phyloP scores from a whole-genome alignment of 2,888 invertebrate species.

The Anoncus sp. region DNA sequence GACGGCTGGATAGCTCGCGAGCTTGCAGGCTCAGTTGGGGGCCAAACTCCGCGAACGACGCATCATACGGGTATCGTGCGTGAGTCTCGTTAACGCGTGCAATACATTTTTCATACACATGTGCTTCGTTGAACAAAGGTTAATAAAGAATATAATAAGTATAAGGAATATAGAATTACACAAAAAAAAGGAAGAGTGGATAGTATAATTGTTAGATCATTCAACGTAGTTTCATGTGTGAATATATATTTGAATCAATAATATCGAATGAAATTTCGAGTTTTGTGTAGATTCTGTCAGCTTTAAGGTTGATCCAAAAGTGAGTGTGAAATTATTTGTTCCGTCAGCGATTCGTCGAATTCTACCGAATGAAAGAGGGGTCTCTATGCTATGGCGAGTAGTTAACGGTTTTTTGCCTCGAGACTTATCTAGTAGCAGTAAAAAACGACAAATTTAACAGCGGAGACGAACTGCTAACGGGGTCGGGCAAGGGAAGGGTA shows the following conservation, averaged over 20 bases:
- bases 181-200: background rate
- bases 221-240: background rate
- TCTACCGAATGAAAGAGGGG: constrained; percentile 7
- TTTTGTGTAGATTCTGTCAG: background rate
- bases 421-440: constrained; percentile 25
- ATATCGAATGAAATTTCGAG: background rate
- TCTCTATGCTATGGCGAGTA: constrained; percentile 8
- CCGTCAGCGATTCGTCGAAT: background rate
- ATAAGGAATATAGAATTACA: background rate
- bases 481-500: constrained; percentile 48
- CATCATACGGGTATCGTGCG: constrained; percentile 57
- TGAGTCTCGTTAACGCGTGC: constrained; percentile 10
- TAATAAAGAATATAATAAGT: background rate
- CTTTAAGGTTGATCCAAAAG: background rate
- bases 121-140: constrained; percentile 16
- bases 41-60: constrained; percentile 76
- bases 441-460: constrained; percentile 55
- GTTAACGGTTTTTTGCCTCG: constrained; percentile 35
- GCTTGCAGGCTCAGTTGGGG: constrained; percentile 75
- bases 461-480: constrained; percentile 44
- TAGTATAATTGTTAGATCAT: background rate
- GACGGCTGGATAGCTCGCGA: constrained; percentile 56
- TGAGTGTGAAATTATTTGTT: background rate
- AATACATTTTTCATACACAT: constrained; percentile 24
- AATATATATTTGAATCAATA: background rate